These are phyloP conservation scores for Aphodius granarius DNA, from an alignment of 2,888 invertebrate species.

Conservation along the genomic window DNA sequence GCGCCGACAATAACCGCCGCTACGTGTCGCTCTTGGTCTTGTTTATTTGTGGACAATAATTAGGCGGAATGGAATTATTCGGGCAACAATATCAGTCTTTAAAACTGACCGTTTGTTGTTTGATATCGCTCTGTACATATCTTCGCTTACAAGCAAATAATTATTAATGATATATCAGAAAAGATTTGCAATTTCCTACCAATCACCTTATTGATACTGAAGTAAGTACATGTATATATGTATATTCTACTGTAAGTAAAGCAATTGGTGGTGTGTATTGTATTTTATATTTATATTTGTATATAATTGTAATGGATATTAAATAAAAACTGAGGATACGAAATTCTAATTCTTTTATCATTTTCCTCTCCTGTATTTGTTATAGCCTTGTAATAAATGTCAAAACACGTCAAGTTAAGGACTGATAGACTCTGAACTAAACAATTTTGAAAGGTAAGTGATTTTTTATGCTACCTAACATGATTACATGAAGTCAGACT, in stretches of 20 bases:
- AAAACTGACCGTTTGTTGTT: not conserved
- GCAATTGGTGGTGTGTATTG: conserved; percentile 22
- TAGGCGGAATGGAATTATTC: conserved; percentile 3
- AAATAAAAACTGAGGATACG: conserved; percentile 19
- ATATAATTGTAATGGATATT: conserved; percentile 25
- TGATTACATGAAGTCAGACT: too few species aligned
- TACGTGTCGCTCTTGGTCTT: conserved; percentile 1
- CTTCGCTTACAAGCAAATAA: not conserved
- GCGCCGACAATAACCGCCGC: conserved; percentile 13
- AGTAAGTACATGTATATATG: conserved; percentile 24
- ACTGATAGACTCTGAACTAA: too few species aligned
- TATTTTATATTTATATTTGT: conserved; percentile 27
- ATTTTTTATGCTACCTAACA: too few species aligned
- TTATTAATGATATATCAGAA: not conserved
- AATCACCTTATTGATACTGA: conserved; percentile 4
- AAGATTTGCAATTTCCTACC: conserved; percentile 7
- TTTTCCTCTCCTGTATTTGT: not conserved
- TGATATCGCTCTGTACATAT: conserved; percentile 12
- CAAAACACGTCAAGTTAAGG: too few species aligned
- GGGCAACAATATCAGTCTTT: not conserved
- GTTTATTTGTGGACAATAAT: conserved; percentile 10
- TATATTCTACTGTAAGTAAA: conserved; percentile 22
- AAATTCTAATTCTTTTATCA: not conserved
- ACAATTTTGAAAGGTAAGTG: too few species aligned
- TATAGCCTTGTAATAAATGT: not conserved